Evolutionary conservation across 2,113 vertebrate genomes (phyloP).

Genomic region (Vombatus ursinus): DNA sequence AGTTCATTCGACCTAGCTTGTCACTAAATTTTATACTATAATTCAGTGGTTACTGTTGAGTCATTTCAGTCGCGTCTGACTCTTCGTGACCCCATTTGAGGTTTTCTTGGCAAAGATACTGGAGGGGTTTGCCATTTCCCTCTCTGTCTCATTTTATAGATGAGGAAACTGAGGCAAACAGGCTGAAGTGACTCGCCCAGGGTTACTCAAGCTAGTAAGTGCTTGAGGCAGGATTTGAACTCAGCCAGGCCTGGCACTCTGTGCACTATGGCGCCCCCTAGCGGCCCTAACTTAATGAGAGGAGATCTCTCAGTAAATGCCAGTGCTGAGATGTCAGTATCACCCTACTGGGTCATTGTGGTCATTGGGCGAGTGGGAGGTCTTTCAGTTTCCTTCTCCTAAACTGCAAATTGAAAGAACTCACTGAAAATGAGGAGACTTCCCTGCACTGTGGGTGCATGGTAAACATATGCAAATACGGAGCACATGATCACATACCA

Average conservation of each 20-base stretch:
- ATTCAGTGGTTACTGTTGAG: neutral
- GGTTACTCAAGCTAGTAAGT: neutral
- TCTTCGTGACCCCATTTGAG: neutral
- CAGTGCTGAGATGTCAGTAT: too few relatives aligned
- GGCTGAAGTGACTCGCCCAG: neutral
- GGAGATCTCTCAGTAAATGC: too few relatives aligned
- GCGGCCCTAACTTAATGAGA: neutral
- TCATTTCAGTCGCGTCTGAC: neutral
- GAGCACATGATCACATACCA: neutral
- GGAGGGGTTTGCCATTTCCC: neutral
- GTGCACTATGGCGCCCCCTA: too few relatives aligned
- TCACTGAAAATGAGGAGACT: neutral
- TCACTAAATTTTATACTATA: neutral
- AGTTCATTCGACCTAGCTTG: too few relatives aligned
- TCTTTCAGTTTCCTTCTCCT: neutral
- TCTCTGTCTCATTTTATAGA: neutral
- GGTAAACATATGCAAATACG: too few relatives aligned
- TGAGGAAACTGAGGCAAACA: neutral
- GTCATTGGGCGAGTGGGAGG: neutral
- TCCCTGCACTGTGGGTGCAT: neutral
- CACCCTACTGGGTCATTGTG: accelerated
- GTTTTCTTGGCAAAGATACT: neutral
- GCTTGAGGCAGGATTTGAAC: too few relatives aligned
- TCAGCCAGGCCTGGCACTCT: too few relatives aligned
- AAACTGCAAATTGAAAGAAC: neutral